Evolutionary conservation across 1,140 invertebrate genomes (phyloP).

Genomic region (Artemia franciscana): DNA sequence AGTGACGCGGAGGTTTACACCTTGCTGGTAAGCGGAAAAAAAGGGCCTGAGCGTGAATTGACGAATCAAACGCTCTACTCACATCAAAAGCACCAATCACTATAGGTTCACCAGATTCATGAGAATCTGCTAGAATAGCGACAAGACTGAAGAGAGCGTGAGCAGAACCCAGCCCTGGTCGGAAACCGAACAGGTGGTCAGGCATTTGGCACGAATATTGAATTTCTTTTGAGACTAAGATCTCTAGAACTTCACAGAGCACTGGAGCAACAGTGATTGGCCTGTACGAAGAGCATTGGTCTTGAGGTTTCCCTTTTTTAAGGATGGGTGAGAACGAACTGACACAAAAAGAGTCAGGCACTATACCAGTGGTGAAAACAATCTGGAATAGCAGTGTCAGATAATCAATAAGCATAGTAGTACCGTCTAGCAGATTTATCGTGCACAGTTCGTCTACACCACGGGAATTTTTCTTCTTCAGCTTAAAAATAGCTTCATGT

Average conservation of each 20-base stretch:
- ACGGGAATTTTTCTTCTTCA: neutral
- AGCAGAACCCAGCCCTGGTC: neutral
- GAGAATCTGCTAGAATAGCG: neutral
- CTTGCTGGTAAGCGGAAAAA: neutral
- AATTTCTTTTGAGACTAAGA: too few species aligned
- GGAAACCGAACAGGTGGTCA: too few species aligned
- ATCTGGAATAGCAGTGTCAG: neutral
- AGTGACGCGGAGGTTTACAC: neutral
- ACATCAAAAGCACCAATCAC: neutral
- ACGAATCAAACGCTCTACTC: neutral
- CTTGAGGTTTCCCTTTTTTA: neutral
- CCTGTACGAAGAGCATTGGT: neutral
- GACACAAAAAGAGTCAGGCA: too few species aligned
- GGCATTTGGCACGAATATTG: too few species aligned
- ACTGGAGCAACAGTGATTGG: too few species aligned
- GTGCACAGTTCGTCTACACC: neutral
- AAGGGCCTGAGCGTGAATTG: neutral
- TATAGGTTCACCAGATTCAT: neutral
- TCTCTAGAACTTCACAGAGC: too few species aligned
- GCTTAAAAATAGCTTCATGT: neutral
- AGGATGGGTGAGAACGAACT: neutral
- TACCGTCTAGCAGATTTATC: neutral
- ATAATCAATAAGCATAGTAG: neutral
- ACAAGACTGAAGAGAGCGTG: neutral
- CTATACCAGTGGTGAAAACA: too few species aligned